phyloP scores from a whole-genome alignment of 2,797 vertebrate species.

The Periparus ater region DNA sequence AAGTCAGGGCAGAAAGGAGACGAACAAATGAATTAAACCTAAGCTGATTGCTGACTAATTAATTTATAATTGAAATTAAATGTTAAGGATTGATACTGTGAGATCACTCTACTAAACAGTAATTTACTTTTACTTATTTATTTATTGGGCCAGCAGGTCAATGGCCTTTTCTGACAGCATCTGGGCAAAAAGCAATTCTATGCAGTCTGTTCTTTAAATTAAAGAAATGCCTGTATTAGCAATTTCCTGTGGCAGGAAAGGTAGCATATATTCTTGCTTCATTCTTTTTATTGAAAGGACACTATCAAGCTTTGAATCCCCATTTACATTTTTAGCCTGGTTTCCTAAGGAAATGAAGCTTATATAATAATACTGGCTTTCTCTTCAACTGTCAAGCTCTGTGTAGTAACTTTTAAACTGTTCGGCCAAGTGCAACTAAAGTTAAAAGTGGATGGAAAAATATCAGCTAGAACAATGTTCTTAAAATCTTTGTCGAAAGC shows the following conservation, averaged over 20 bases:
- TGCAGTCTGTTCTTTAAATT: background rate
- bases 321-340: constrained; percentile 10
- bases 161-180: background rate
- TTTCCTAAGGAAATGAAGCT: constrained; percentile 41
- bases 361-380: background rate
- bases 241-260: constrained; percentile 42
- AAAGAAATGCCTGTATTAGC: constrained; percentile 1
- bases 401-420: background rate
- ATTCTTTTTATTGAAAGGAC: constrained; percentile 18
- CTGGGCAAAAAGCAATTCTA: background rate
- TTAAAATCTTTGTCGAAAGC: background rate
- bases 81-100: background rate
- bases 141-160: background rate
- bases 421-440: background rate
- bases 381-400: background rate
- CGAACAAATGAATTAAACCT: background rate
- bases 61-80: constrained; percentile 25
- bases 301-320: background rate
- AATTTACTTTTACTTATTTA: background rate
- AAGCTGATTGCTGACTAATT: background rate
- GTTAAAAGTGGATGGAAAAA: background rate
- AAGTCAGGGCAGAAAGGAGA: background rate
- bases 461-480: background rate
- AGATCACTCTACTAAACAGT: background rate
- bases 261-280: background rate